These are phyloP conservation scores for Anabas testudineus DNA, from an alignment of 2,797 vertebrate genomes.

Conservation along the genomic window DNA sequence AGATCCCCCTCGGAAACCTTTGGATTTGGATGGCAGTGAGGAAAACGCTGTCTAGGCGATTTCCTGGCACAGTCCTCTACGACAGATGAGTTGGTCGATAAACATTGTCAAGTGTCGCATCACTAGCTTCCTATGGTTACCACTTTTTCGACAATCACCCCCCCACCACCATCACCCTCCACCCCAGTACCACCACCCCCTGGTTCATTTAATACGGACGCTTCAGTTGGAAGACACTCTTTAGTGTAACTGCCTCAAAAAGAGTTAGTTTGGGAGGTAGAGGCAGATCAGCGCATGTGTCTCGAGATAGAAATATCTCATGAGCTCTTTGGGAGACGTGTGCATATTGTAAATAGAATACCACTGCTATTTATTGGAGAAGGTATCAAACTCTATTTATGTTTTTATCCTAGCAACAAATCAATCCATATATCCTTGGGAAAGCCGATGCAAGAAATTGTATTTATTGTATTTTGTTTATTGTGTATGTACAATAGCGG, in stretches of 20 bases:
- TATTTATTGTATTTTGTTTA: conserved; percentile 83
- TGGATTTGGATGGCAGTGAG: conserved; percentile 77
- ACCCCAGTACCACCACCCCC: not conserved
- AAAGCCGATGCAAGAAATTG: conserved; percentile 69
- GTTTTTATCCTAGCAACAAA: conserved; percentile 77
- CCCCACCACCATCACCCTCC: not conserved
- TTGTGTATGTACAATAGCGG: conserved; percentile 60
- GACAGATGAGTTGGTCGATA: conserved; percentile 26
- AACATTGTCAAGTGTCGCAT: conserved; percentile 37
- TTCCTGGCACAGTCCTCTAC: conserved; percentile 7
- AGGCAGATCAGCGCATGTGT: conserved; percentile 47
- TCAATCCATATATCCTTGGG: conserved; percentile 75
- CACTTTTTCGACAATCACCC: conserved; percentile 64
- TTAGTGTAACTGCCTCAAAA: conserved; percentile 35
- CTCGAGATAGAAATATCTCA: conserved; percentile 55
- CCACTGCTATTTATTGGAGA: conserved; percentile 96
- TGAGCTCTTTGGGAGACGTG: conserved; percentile 82
- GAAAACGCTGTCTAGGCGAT: conserved; percentile 82
- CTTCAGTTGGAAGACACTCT: conserved; percentile 43
- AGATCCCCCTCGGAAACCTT: conserved; percentile 75
- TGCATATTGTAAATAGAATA: conserved; percentile 95
- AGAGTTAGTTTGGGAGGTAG: conserved; percentile 31
- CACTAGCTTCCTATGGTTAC: conserved; percentile 62
- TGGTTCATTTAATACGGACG: conserved; percentile 57
- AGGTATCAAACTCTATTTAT: conserved; percentile 87